phyloP scores from a whole-genome alignment of 2,888 invertebrate species.

The Harmothoe impar region DNA sequence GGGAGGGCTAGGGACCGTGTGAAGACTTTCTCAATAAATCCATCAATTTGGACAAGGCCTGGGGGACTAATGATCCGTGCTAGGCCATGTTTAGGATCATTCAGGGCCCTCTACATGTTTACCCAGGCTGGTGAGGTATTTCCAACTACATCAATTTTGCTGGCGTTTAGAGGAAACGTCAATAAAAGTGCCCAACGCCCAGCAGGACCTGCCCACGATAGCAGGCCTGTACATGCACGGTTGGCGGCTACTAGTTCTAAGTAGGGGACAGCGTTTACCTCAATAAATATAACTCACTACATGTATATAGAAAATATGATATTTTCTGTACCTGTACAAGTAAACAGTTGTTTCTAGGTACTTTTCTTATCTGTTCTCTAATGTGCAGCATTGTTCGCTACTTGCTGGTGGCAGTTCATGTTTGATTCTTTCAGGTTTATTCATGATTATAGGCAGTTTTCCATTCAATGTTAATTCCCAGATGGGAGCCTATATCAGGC shows the following conservation, averaged over 20 bases:
- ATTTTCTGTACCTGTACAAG: too few species aligned
- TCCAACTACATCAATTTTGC: constrained; percentile 4
- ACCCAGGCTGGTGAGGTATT: constrained; percentile 17
- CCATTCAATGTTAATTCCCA: too few species aligned
- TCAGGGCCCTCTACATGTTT: constrained; percentile 4
- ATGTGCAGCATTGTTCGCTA: too few species aligned
- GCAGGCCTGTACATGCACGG: not conserved
- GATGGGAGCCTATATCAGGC: too few species aligned
- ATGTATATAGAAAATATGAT: too few species aligned
- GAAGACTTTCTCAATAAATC: constrained; percentile 51
- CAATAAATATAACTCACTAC: too few species aligned
- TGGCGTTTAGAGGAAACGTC: not conserved
- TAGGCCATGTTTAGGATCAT: not conserved
- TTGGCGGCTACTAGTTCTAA: not conserved
- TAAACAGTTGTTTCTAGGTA: too few species aligned
- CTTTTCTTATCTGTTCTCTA: too few species aligned
- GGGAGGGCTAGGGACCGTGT: not conserved
- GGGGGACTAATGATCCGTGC: constrained; percentile 18
- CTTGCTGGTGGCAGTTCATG: too few species aligned
- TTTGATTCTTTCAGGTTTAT: too few species aligned
- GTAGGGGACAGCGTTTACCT: too few species aligned
- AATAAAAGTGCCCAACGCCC: not conserved
- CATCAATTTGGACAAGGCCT: constrained; percentile 39
- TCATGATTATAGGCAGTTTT: too few species aligned
- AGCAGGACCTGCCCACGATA: not conserved